These are phyloP conservation scores for Tragelaphus imberbis DNA, from an alignment of 2,113 vertebrate genomes.

Conservation along the genomic window DNA sequence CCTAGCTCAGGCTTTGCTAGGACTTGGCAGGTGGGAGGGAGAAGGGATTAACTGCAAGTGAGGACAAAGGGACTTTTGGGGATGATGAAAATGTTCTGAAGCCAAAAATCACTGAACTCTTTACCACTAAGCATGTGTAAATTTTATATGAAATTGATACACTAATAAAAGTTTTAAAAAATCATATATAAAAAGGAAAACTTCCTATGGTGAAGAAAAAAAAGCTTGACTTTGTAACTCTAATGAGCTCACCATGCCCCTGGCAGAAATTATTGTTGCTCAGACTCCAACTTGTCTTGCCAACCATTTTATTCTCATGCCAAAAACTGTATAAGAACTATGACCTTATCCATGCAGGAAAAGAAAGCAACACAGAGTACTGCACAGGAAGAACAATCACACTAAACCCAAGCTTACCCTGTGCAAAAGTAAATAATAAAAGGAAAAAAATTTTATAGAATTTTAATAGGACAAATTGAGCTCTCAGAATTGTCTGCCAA, in stretches of 20 bases:
- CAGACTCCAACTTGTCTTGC: background rate
- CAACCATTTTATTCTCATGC: conserved; percentile 6
- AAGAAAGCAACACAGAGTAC: background rate
- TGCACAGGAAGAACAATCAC: background rate
- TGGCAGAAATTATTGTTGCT: background rate
- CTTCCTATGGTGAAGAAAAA: background rate
- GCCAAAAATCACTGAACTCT: background rate
- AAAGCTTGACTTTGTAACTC: background rate
- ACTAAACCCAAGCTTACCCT: background rate
- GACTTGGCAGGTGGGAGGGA: background rate
- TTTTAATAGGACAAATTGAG: background rate
- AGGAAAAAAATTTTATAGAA: background rate
- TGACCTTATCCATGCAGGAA: background rate
- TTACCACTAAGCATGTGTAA: background rate
- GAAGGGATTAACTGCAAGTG: background rate
- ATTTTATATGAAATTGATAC: background rate
- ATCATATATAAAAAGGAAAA: background rate
- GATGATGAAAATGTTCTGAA: background rate
- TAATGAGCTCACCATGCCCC: background rate
- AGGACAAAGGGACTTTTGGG: background rate
- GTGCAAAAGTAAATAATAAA: conserved; percentile 10
- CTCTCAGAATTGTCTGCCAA: background rate
- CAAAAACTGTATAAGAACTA: background rate
- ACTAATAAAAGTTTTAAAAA: background rate
- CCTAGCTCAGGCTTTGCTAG: background rate